These are phyloP conservation scores for Halocaridina rubra DNA, from an alignment of 2,888 invertebrate species.

Conservation along the genomic window DNA sequence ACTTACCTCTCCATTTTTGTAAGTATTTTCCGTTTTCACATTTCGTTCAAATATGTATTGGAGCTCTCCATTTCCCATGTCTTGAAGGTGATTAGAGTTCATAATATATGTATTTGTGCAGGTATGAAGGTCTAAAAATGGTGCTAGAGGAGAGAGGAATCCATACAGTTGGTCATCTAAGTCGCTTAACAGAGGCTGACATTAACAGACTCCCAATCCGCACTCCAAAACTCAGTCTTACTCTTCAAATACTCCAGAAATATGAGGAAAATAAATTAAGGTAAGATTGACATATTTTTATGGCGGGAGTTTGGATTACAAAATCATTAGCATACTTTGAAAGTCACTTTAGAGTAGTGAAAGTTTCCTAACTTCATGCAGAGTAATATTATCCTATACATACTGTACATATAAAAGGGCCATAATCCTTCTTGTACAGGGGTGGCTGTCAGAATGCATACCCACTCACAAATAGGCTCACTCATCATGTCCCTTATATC, in stretches of 20 bases:
- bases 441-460: too few species aligned
- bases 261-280: slow-evolving; percentile 24
- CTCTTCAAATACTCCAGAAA: slow-evolving; percentile 19
- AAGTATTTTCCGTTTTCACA: slow-evolving; percentile 17
- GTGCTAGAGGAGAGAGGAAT: slow-evolving; percentile 14
- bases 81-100: background rate
- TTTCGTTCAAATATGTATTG: background rate
- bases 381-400: background rate
- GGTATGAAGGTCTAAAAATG: slow-evolving; percentile 15
- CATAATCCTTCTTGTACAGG: too few species aligned
- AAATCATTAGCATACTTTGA: too few species aligned
- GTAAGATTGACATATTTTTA: background rate
- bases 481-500: too few species aligned
- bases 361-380: background rate
- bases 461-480: too few species aligned
- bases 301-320: too few species aligned
- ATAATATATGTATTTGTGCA: background rate
- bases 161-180: slow-evolving; percentile 36
- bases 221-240: slow-evolving; percentile 19
- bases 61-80: background rate
- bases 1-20: slow-evolving; percentile 45
- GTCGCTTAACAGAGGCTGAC: slow-evolving; percentile 35
- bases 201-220: slow-evolving; percentile 30
- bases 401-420: too few species aligned
- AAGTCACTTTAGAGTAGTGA: too few species aligned